Percentiles rank a stretch among this genome's conserved stretches.
Conservation (phyloP, 2,888 invertebrate genomes). For the Diabrotica balteata region DNA sequence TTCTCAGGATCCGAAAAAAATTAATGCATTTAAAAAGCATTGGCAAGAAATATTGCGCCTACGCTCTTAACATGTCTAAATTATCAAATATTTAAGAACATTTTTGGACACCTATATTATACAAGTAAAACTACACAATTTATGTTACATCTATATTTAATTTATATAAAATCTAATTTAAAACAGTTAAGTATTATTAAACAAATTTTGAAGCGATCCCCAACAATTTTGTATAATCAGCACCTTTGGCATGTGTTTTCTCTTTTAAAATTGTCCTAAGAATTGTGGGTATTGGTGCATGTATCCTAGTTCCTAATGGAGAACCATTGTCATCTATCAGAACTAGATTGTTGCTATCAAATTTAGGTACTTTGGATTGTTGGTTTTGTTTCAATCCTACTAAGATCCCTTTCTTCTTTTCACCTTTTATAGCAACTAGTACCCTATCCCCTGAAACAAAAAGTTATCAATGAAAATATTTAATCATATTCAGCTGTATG, state of each 20-base stretch:
- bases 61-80: too few relatives aligned
- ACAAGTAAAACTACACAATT: too few relatives aligned
- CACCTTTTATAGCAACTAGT: constrained; percentile 91
- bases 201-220: constrained; percentile 90
- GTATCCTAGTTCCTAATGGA: constrained; percentile 93
- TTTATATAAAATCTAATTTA: constrained; percentile 2
- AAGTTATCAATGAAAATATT: not conserved
- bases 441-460: constrained; percentile 79
- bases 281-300: constrained; percentile 92
- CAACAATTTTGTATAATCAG: constrained; percentile 91
- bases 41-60: too few relatives aligned
- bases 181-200: constrained; percentile 55
- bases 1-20: too few relatives aligned
- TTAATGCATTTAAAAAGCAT: too few relatives aligned
- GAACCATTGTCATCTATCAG: constrained; percentile 94
- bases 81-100: too few relatives aligned
- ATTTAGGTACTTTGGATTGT: constrained; percentile 81
- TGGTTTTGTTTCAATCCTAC: constrained; percentile 89
- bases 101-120: too few relatives aligned
- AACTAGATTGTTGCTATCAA: constrained; percentile 95
- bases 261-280: constrained; percentile 84
- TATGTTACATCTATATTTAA: not conserved
- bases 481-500: not conserved
- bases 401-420: constrained; percentile 91
- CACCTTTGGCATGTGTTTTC: constrained; percentile 80